phyloP scores from a whole-genome alignment of 1,140 invertebrate species.

The Centruroides sculpturatus region DNA sequence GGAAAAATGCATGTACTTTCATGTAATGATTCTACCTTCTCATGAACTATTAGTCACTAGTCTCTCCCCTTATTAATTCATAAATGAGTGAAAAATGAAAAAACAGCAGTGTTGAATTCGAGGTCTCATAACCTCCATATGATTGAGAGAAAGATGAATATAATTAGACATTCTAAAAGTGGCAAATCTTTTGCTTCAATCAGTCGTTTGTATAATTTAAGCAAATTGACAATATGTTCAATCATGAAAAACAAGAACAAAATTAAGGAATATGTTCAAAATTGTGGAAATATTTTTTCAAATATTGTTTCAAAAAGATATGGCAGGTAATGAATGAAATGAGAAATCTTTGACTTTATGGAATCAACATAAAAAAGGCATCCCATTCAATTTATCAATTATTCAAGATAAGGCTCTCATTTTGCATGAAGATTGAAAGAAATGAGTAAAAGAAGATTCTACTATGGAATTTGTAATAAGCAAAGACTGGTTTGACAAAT shows the following conservation, averaged over 20 bases:
- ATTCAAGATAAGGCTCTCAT: too few species aligned
- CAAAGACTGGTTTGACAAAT: too few species aligned
- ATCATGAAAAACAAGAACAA: not conserved
- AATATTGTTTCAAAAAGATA: not conserved
- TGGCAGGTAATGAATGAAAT: not conserved
- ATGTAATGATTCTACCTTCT: too few species aligned
- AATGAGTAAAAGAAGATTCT: too few species aligned
- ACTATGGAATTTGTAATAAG: too few species aligned
- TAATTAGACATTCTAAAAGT: not conserved
- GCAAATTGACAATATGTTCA: not conserved
- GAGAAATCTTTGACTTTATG: too few species aligned
- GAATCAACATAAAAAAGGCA: too few species aligned
- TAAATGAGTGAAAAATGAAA: not conserved
- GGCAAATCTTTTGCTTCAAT: not conserved
- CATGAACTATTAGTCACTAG: too few species aligned
- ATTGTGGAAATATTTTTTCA: not conserved
- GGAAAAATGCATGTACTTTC: too few species aligned
- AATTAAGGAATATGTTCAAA: not conserved
- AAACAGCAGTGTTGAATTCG: not conserved
- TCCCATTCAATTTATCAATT: too few species aligned
- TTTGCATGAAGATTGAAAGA: too few species aligned
- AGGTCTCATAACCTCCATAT: not conserved
- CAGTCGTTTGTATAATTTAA: not conserved
- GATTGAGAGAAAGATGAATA: not conserved
- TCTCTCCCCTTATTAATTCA: not conserved